phyloP scores from a whole-genome alignment of 2,888 invertebrate genomes.

The Stratiomys singularior region DNA sequence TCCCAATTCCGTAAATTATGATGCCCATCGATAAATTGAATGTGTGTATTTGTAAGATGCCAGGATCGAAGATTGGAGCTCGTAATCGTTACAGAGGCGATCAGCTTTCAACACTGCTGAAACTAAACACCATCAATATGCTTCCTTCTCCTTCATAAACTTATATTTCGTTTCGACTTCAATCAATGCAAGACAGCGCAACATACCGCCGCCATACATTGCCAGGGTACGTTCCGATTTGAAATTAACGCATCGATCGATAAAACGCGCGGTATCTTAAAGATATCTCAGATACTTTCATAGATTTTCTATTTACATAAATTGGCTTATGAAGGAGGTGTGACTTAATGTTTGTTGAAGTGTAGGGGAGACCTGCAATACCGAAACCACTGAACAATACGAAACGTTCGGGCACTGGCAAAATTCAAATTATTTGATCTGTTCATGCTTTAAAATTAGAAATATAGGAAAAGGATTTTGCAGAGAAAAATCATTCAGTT shows the following conservation, averaged over 20 bases:
- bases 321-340: constrained; percentile 22
- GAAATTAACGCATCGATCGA: neutral
- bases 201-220: neutral
- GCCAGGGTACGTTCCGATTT: neutral
- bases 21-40: constrained; percentile 43
- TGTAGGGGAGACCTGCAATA: constrained; percentile 14
- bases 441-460: too few relatives aligned
- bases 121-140: constrained; percentile 48
- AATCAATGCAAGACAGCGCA: constrained; percentile 38
- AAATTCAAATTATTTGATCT: too few relatives aligned
- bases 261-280: constrained; percentile 6
- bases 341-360: neutral
- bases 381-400: too few relatives aligned
- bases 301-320: constrained; percentile 20
- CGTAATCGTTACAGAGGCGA: constrained; percentile 41
- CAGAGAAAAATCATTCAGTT: too few relatives aligned
- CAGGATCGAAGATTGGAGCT: constrained; percentile 30
- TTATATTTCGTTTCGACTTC: constrained; percentile 40
- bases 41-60: constrained; percentile 8
- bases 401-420: too few relatives aligned
- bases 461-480: too few relatives aligned
- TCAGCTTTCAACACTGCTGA: constrained; percentile 41
- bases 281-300: constrained; percentile 21
- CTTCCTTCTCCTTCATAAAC: constrained; percentile 46
- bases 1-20: constrained; percentile 44